Conservation (phyloP, 2,888 invertebrate genomes). For the Agonopterix heracliana region DNA sequence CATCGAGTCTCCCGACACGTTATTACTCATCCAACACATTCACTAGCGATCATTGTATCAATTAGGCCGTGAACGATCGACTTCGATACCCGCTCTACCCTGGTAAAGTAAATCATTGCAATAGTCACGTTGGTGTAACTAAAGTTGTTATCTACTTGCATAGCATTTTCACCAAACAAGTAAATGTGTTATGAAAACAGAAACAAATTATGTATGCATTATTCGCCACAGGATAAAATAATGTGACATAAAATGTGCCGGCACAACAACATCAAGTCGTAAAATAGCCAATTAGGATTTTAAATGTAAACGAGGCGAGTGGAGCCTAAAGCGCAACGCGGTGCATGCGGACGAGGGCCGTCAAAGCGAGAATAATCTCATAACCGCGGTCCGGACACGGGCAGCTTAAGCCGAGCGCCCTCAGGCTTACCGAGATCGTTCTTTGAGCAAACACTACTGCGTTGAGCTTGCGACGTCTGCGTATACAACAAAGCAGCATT, state of each 20-base stretch:
- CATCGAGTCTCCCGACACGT: constrained; percentile 20
- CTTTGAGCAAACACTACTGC: constrained; percentile 45
- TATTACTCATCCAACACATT: constrained; percentile 30
- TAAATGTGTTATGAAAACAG: constrained; percentile 6
- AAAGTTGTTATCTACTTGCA: not conserved
- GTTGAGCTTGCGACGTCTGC: constrained; percentile 8
- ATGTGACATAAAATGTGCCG: constrained; percentile 21
- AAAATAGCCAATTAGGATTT: constrained; percentile 58
- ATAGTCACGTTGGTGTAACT: constrained; percentile 3
- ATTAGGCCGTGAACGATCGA: constrained; percentile 32
- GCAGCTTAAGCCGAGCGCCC: constrained; percentile 57
- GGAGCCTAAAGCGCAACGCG: constrained; percentile 45
- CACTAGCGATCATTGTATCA: constrained; percentile 29
- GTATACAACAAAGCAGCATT: constrained; percentile 26
- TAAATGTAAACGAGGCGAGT: constrained; percentile 45
- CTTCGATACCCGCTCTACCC: constrained; percentile 20
- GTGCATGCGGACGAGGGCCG: constrained; percentile 44
- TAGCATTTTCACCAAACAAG: constrained; percentile 4
- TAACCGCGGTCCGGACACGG: constrained; percentile 58
- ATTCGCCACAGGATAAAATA: constrained; percentile 9
- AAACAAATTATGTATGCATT: constrained; percentile 8
- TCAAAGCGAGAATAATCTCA: constrained; percentile 71
- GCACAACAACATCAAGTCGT: constrained; percentile 30
- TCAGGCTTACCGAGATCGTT: constrained; percentile 53
- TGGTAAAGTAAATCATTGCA: not conserved